phyloP scores from a whole-genome alignment of 2,888 invertebrate species.

The Xestia sexstrigata region DNA sequence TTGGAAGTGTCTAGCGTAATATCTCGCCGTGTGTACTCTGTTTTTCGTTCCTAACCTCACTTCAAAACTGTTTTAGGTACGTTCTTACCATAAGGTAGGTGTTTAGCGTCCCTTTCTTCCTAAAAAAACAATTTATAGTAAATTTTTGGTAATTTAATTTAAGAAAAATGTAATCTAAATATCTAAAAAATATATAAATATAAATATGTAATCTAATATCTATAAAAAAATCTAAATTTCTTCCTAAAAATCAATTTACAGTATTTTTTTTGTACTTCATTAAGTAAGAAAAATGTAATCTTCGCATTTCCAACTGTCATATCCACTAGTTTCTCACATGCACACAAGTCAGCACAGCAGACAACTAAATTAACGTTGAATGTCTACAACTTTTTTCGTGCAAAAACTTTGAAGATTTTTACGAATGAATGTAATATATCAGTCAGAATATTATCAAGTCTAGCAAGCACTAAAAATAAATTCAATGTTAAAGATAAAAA shows the following conservation, averaged over 20 bases:
- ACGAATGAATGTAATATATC: slow-evolving; percentile 26
- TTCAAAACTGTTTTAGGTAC: neutral
- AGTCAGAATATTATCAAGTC: slow-evolving; percentile 38
- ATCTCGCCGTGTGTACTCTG: neutral
- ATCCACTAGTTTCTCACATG: neutral
- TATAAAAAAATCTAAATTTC: too few species aligned
- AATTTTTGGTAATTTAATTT: neutral
- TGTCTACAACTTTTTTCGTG: neutral
- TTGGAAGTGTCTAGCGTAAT: too few species aligned
- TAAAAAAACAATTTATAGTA: neutral
- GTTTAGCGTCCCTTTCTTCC: neutral
- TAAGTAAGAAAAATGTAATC: neutral
- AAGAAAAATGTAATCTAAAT: neutral
- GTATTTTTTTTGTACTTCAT: neutral
- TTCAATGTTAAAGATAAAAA: slow-evolving; percentile 49
- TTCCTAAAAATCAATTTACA: neutral
- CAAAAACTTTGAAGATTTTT: slow-evolving; percentile 23
- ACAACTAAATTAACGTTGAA: slow-evolving; percentile 2
- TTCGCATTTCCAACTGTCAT: neutral
- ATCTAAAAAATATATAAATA: too few species aligned
- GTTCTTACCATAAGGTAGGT: neutral
- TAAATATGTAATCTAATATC: too few species aligned
- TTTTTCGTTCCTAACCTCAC: neutral
- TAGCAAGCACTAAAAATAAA: slow-evolving; percentile 49
- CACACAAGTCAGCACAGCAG: neutral